Percentiles rank a stretch among this genome's conserved stretches.
Evolutionary conservation across 2,888 invertebrate genomes (phyloP).

Genomic region (Torymus texanus): DNA sequence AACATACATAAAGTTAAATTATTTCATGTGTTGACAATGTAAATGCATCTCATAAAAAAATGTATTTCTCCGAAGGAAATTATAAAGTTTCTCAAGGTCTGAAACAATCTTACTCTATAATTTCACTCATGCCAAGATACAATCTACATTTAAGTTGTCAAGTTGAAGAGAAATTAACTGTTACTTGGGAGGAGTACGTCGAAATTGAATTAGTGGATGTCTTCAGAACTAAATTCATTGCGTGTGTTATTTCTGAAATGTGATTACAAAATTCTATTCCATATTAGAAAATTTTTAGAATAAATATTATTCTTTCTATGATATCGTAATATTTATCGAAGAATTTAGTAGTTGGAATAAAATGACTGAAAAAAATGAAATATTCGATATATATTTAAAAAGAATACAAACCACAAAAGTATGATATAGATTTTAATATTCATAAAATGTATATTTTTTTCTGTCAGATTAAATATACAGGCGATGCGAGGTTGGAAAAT

Average conservation of each 20-base stretch:
- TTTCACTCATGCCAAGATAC: conserved; percentile 25
- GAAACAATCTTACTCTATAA: conserved; percentile 22
- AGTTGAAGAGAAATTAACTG: conserved; percentile 28
- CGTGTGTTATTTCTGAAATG: background rate
- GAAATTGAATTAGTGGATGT: conserved; percentile 30
- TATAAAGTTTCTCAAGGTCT: conserved; percentile 1
- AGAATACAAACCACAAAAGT: background rate
- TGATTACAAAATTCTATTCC: no score
- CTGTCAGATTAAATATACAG: no score
- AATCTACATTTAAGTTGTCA: conserved; percentile 39
- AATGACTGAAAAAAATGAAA: no score
- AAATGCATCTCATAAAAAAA: background rate
- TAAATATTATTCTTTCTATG: no score
- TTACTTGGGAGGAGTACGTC: conserved; percentile 16
- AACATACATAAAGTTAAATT: background rate
- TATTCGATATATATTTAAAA: background rate
- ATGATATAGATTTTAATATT: background rate
- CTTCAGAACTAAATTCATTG: conserved; percentile 11
- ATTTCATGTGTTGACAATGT: background rate
- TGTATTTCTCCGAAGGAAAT: background rate
- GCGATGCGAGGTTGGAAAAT: no score
- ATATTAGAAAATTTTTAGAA: no score
- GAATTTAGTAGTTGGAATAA: no score
- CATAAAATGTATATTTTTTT: background rate
- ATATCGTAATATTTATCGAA: no score